phyloP scores from a whole-genome alignment of 2,888 invertebrate species.

The Lasioglossum villosulum region DNA sequence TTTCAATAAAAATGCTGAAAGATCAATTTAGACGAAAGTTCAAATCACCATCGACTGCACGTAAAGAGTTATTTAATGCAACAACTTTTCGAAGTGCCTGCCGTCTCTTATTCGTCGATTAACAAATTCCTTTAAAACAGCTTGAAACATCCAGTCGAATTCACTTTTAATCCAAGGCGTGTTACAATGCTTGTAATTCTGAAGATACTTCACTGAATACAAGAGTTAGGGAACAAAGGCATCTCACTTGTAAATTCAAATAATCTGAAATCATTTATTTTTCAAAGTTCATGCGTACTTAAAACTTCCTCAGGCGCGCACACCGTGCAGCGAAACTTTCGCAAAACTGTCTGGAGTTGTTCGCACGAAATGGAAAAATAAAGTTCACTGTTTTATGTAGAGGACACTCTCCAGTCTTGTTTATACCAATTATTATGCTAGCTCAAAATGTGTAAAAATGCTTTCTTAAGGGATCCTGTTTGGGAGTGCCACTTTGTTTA shows the following conservation, averaged over 20 bases:
- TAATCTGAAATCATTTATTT: neutral
- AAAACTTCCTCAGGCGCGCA: neutral
- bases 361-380: conserved; percentile 2
- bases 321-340: neutral
- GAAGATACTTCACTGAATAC: neutral
- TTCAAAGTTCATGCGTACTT: conserved; percentile 1
- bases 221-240: neutral
- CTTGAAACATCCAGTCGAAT: neutral
- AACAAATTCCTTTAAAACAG: neutral
- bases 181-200: neutral
- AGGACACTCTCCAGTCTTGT: neutral
- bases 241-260: neutral
- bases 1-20: neutral
- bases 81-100: neutral
- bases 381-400: neutral
- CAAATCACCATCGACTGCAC: neutral
- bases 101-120: neutral
- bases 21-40: neutral
- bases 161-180: neutral
- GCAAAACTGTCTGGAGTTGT: neutral
- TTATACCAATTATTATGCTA: neutral
- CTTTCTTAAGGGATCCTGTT: neutral
- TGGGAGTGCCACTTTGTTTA: neutral
- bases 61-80: neutral
- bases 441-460: neutral